Evolutionary conservation across 2,113 vertebrate genomes (phyloP).

Genomic region (Collichthys lucidus): DNA sequence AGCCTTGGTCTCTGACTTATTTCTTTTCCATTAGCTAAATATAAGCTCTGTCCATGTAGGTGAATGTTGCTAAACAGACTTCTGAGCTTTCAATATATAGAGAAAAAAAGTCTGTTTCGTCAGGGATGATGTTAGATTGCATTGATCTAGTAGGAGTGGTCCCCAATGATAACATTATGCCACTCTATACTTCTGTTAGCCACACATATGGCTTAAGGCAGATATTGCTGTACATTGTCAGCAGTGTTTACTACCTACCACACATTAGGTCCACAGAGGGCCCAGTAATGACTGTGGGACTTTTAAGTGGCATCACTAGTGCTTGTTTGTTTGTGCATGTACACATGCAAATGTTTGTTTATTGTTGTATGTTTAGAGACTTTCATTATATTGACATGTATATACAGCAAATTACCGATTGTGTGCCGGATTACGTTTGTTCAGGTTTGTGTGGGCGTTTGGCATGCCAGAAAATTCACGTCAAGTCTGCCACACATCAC

Average conservation of each 20-base stretch:
- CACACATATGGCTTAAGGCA: conserved; percentile 28
- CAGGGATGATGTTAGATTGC: conserved; percentile 30
- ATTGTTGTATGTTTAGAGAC: conserved; percentile 29
- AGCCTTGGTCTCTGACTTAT: background rate
- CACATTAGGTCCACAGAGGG: conserved; percentile 48
- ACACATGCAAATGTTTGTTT: conserved; percentile 34
- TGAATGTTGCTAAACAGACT: conserved; percentile 11
- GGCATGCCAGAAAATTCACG: background rate
- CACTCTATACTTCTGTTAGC: conserved; percentile 17
- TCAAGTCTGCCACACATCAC: conserved; percentile 20
- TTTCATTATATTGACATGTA: conserved; percentile 40
- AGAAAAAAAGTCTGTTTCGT: background rate
- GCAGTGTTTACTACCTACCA: conserved; percentile 50
- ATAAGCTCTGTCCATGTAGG: background rate
- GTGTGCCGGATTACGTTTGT: conserved; percentile 27
- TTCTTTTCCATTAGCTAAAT: conserved; percentile 19
- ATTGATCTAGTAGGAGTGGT: conserved; percentile 50
- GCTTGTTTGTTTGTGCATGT: conserved; percentile 14
- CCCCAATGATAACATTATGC: conserved; percentile 42
- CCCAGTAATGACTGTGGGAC: conserved; percentile 31
- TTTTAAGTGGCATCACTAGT: background rate
- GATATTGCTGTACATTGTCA: conserved; percentile 56
- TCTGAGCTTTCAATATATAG: conserved; percentile 1
- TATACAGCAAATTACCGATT: conserved; percentile 14
- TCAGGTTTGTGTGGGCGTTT: conserved; percentile 29